Conservation (phyloP, 2,888 invertebrate genomes). For the Dolomedes plantarius region DNA sequence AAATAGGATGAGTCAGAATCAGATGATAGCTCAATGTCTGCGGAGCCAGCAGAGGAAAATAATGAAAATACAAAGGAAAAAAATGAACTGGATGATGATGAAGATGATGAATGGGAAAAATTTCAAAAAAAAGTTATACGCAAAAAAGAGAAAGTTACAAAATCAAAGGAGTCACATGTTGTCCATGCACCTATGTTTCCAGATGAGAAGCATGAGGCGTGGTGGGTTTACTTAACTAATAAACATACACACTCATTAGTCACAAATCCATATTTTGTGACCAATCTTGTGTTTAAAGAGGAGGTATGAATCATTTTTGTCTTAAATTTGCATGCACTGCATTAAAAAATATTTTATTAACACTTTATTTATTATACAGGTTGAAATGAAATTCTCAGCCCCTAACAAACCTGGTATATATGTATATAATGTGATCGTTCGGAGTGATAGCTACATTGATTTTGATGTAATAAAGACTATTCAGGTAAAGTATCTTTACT, state of each 20-base stretch:
- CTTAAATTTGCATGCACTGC: neutral
- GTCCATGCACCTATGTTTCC: slow-evolving; percentile 98
- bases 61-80: slow-evolving; percentile 26
- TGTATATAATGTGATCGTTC: slow-evolving; percentile 92
- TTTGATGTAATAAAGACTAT: slow-evolving; percentile 96
- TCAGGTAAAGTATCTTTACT: slow-evolving; percentile 84
- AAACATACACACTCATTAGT: slow-evolving; percentile 92
- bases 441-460: slow-evolving; percentile 97
- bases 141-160: slow-evolving; percentile 88
- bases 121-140: slow-evolving; percentile 88
- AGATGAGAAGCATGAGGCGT: slow-evolving; percentile 96
- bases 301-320: slow-evolving; percentile 80
- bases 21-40: no score
- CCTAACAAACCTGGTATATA: slow-evolving; percentile 95
- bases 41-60: slow-evolving; percentile 15
- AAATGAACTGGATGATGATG: slow-evolving; percentile 5
- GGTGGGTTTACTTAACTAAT: slow-evolving; percentile 99
- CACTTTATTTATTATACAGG: slow-evolving; percentile 75
- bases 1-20: no score
- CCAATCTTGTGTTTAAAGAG: slow-evolving; percentile 91
- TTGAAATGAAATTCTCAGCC: slow-evolving; percentile 95
- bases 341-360: neutral
- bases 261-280: slow-evolving; percentile 94
- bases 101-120: slow-evolving; percentile 91
- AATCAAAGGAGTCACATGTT: slow-evolving; percentile 94